A percentile compares a stretch with the other conserved stretches of the same genome.
Evolutionary conservation across 2,113 vertebrate genomes (phyloP).

Genomic region (Oreochromis tanganicae): DNA sequence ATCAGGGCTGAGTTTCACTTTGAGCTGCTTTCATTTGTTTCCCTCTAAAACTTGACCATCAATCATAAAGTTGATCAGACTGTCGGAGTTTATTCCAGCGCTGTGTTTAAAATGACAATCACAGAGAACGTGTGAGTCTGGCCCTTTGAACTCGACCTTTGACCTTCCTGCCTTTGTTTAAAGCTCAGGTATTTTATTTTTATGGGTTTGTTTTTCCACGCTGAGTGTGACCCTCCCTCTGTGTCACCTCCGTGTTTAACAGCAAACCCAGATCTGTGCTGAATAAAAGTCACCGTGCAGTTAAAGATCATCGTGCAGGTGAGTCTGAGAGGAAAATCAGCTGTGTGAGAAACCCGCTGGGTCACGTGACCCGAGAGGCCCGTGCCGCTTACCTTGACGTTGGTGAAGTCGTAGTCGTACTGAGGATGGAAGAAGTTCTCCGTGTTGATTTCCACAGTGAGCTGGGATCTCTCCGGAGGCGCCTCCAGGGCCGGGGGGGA

Average conservation of each 20-base stretch:
- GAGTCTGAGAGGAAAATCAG: not conserved
- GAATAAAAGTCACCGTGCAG: not conserved
- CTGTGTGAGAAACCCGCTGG: not conserved
- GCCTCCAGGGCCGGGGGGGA: not conserved
- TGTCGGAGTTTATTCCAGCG: not conserved
- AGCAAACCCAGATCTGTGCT: not conserved
- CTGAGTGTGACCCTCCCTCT: accelerated
- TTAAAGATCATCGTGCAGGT: too few relatives aligned
- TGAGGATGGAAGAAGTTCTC: slow-evolving; percentile 36
- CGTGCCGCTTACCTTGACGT: slow-evolving; percentile 15
- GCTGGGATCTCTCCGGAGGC: not conserved
- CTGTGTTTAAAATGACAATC: accelerated
- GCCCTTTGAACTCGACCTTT: not conserved
- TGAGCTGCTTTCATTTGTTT: not conserved
- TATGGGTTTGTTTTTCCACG: not conserved
- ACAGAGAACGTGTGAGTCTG: not conserved
- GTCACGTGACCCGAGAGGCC: not conserved
- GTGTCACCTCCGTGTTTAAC: not conserved
- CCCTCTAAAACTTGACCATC: accelerated
- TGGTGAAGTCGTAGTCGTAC: slow-evolving; percentile 57
- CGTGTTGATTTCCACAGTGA: slow-evolving; percentile 1
- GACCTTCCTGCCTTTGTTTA: not conserved
- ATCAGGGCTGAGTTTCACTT: not conserved
- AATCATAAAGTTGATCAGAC: accelerated
- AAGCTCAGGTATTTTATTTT: accelerated